Evolutionary conservation across 2,797 vertebrate species (phyloP), one percentile per base, ranked within the genome.

Genomic region (Danio albolineatus): DNA sequence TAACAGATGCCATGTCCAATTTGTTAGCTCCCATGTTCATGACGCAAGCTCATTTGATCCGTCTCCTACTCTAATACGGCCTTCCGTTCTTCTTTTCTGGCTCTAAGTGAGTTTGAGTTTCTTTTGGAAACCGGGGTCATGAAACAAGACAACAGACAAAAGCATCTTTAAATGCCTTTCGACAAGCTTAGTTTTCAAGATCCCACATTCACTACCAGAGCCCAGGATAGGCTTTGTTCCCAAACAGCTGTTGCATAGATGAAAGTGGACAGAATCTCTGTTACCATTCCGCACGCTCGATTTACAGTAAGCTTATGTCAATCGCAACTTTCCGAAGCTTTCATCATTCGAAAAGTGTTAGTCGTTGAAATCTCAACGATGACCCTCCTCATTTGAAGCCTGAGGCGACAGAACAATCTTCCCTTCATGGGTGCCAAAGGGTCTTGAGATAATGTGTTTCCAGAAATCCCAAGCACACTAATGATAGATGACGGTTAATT

Each of bases 141-240:
- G 79, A 74, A 60, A 81, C 78, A 84, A 87, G 53, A 19, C 88
- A 86, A 83, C 85, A 86, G 89, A 93, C 87, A 92, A 90, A 93
- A 93, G 90, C 38, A 64, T 86, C 85, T 12, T 88, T 78, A 91
- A 91, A 93, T 94, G 87, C 64, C 54, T 90, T 79, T 82, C 93
- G 94, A 93, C 93, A 92, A 70, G 86, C 87, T 77, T 86, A 90
- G 21, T 19, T 78, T 78, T 70, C 9, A 43, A 39, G 28, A 51
- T 38, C 12, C 13, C 16, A 59, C 46, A 19, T 21, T 71, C 13
- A 21, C 39, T 46, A 54, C 13, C 14, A 66, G 17, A 9, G 10
- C 28, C 67, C 6, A 17, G 64, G 41, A 46, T 48, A 49, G 12
- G 43, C 14, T 70, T 69, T 49, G 53, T 46, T 69, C 53, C 17